phyloP scores from a whole-genome alignment of 2,797 vertebrate genomes.

The Semotilus atromaculatus region DNA sequence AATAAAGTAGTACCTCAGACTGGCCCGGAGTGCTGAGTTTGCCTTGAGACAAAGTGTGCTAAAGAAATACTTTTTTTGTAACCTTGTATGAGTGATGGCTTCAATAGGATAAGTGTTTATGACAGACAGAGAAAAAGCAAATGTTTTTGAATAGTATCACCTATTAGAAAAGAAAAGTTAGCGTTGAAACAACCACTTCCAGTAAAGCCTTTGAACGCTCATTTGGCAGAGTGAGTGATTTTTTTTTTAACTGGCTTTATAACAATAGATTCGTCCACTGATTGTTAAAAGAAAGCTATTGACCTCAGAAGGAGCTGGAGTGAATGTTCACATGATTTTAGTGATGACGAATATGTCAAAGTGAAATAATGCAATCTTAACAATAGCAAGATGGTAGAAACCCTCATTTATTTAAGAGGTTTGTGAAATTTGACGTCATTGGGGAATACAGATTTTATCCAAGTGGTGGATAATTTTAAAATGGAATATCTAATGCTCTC shows the following conservation, averaged over 20 bases:
- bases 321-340: conserved; percentile 8
- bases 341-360: conserved; percentile 21
- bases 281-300: conserved; percentile 32
- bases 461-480: conserved; percentile 28
- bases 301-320: conserved; percentile 35
- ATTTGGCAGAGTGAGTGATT: conserved; percentile 17
- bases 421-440: conserved; percentile 9
- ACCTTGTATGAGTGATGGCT: conserved; percentile 14
- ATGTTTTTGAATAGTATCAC: conserved; percentile 8
- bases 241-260: conserved; percentile 22
- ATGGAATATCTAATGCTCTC: conserved; percentile 14
- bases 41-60: neutral
- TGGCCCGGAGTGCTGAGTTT: conserved; percentile 8
- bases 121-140: neutral
- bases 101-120: conserved; percentile 14
- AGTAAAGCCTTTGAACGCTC: conserved; percentile 46
- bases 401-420: conserved; percentile 30
- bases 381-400: conserved; percentile 23
- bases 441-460: conserved; percentile 26
- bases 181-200: conserved; percentile 31
- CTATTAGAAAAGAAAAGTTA: conserved; percentile 15
- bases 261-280: conserved; percentile 25
- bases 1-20: conserved; percentile 19
- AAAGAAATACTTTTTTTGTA: conserved; percentile 3
- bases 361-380: conserved; percentile 33